phyloP scores from a whole-genome alignment of 2,888 invertebrate genomes.

The Temnothorax rugatulus region DNA sequence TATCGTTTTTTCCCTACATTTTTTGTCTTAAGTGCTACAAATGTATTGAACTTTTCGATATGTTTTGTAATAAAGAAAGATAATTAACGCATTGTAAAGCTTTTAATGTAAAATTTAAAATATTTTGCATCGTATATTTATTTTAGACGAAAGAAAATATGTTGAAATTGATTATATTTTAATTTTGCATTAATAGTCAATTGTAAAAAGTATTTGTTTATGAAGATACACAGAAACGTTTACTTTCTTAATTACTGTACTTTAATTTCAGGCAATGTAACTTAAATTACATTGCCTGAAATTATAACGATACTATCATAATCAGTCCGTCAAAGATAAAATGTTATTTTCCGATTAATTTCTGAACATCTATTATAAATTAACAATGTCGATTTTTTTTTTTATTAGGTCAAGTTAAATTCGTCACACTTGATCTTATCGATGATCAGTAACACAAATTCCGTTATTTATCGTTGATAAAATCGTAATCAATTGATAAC shows the following conservation, averaged over 20 bases:
- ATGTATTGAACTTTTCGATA: background rate
- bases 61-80: background rate
- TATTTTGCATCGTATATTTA: background rate
- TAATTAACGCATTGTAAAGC: background rate
- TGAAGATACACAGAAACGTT: background rate
- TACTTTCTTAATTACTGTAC: background rate
- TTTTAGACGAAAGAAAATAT: background rate
- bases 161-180: too few relatives aligned
- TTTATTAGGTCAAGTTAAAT: background rate
- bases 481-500: background rate
- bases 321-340: background rate
- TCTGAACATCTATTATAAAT: background rate
- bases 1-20: background rate
- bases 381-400: background rate
- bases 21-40: background rate
- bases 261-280: background rate
- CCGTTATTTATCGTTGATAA: slow-evolving; percentile 9
- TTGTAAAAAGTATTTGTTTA: background rate
- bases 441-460: background rate
- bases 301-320: background rate
- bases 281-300: background rate
- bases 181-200: background rate
- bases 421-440: background rate
- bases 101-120: background rate
- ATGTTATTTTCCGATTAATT: background rate